Percentiles rank a stretch among this genome's conserved stretches.
phyloP scores from a whole-genome alignment of 2,797 vertebrate species.

The Tenualosa ilisha region DNA sequence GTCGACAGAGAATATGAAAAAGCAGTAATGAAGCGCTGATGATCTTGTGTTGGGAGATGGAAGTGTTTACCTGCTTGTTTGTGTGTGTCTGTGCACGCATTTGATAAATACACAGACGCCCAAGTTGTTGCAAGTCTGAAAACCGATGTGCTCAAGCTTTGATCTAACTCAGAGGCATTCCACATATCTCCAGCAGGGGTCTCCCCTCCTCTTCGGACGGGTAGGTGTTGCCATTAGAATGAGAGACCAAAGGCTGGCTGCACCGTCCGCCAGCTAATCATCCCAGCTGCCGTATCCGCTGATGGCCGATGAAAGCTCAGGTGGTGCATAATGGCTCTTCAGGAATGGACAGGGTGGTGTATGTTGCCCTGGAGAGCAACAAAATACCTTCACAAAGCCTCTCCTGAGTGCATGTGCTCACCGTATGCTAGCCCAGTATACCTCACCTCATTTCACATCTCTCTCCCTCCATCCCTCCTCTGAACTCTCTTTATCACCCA shows the following conservation, averaged over 20 bases:
- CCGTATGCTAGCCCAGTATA: background rate
- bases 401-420: background rate
- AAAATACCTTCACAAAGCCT: slow-evolving; percentile 22
- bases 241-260: background rate
- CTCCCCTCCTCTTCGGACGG: background rate
- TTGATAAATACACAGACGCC: background rate
- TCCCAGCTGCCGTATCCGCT: background rate
- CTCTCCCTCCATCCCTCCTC: slow-evolving; percentile 30
- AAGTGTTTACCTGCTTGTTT: background rate
- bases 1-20: background rate
- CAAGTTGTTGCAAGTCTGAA: background rate
- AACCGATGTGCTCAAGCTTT: background rate
- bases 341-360: slow-evolving; percentile 26
- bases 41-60: too few relatives aligned
- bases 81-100: background rate
- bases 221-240: background rate
- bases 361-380: slow-evolving; percentile 30
- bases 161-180: background rate
- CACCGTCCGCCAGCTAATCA: background rate
- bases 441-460: slow-evolving; percentile 3
- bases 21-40: background rate
- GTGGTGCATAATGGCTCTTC: slow-evolving; percentile 29
- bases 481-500: slow-evolving; percentile 39
- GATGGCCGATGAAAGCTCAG: slow-evolving; percentile 24
- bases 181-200: background rate